These are phyloP conservation scores for Dipodomys merriami DNA, from an alignment of 2,113 vertebrate species.

Conservation along the genomic window DNA sequence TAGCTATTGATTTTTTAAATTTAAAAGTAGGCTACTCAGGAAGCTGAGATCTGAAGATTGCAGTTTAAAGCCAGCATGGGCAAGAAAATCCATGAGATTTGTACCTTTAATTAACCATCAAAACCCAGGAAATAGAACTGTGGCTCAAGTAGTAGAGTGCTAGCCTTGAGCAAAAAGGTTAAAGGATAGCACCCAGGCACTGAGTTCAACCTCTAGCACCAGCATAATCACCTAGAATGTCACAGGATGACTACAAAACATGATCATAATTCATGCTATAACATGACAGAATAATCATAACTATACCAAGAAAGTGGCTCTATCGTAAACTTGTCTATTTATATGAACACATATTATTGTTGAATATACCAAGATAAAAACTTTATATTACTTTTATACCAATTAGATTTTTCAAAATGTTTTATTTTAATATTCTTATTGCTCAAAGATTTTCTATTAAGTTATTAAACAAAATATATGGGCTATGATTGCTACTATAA, in stretches of 20 bases:
- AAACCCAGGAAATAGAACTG: no score
- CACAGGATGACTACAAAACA: not conserved
- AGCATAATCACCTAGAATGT: not conserved
- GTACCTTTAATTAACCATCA: no score
- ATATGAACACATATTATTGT: not conserved
- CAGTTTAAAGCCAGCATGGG: no score
- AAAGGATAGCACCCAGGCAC: no score
- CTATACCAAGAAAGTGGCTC: not conserved
- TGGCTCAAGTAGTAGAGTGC: no score
- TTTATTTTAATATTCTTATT: not conserved
- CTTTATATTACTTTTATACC: not conserved
- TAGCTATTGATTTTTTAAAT: not conserved
- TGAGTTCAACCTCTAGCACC: no score
- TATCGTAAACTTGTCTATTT: no score
- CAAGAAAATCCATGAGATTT: no score
- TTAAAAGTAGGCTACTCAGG: not conserved
- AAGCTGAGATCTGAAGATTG: no score
- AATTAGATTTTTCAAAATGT: constrained; percentile 5
- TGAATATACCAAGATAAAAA: not conserved
- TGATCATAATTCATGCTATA: not conserved
- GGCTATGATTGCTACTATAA: not conserved
- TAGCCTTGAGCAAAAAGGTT: no score
- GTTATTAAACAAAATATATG: not conserved
- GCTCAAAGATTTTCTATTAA: not conserved
- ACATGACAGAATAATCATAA: not conserved